Base-by-base conservation (phyloP, 2,888 invertebrate genomes). In the Itoplectis maculator region DNA sequence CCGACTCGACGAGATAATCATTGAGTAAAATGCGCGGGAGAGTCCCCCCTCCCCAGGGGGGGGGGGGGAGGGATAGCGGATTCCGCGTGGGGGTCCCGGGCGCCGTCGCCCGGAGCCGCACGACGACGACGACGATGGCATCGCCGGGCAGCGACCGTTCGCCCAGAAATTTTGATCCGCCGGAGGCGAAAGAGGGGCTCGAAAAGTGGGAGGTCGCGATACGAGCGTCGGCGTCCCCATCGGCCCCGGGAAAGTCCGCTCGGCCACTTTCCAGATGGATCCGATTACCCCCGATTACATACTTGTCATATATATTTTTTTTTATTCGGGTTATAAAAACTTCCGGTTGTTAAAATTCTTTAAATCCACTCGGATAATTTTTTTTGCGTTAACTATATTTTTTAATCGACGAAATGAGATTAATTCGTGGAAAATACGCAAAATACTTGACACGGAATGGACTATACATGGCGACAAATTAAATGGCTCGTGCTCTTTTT, bases 1-100 rank as follows among this genome's bases (percentile, higher is more conserved):
- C 72, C 68, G 59, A 49, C 72, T 73, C 61, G 37, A 54, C 47
- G 68, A 78, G 77, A 81, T 78, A 63, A 77, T 81, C 68, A 73
- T 81, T 68, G 73, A 77, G 45, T 35, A 51, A 81, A 73, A 81
- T 74, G 9, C 47, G 15, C 29, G 47, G 59, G 35, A 59, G 18
- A 37, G n/a, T n/a, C n/a, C n/a, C n/a, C n/a, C n/a, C n/a, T n/a
- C n/a, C n/a, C n/a, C n/a, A n/a, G 69, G 35, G 11, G 29, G 5
- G 8, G 20, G 40, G 40, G 40, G 23, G 42, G 56, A n/a, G 40
- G 15, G 59, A 37, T 73, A n/a, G 61, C 35, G 54, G 73, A 77
- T 81, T 77, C 73, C 37, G 66, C 61, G 54, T 29, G 42, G 72
- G 54, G 68, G 63, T 66, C 35, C 56, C 61, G 66, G 76, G 72